A percentile compares a stretch with the other conserved stretches of the same genome.
Conservation (phyloP, 2,113 vertebrate genomes). For the Hyla sarda region DNA sequence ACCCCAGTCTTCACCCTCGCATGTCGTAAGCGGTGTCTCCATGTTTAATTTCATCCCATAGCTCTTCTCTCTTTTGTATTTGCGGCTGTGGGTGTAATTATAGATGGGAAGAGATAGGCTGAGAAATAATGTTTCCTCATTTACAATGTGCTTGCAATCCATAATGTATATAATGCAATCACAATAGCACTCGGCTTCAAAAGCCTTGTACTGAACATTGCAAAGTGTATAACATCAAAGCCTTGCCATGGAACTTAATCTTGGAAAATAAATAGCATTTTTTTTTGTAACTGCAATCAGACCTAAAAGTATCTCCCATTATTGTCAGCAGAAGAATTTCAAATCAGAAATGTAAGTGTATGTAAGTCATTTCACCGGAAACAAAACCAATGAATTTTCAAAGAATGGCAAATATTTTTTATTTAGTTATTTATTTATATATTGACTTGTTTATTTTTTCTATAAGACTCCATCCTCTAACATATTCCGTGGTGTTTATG, state of each 20-base stretch:
- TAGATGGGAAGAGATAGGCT: conserved; percentile 43
- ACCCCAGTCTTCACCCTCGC: not conserved
- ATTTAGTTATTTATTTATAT: too few relatives aligned
- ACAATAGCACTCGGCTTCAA: conserved; percentile 39
- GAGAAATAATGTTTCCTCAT: conserved; percentile 41
- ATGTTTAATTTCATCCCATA: not conserved
- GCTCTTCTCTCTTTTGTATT: conserved; percentile 31
- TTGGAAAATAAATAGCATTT: conserved; percentile 41
- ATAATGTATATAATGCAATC: conserved; percentile 55
- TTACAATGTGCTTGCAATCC: conserved; percentile 41
- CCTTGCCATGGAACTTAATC: conserved; percentile 38
- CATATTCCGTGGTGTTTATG: not conserved
- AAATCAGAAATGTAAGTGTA: conserved; percentile 48
- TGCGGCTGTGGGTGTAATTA: conserved; percentile 37
- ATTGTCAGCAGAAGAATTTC: conserved; percentile 43
- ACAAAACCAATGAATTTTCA: conserved; percentile 18
- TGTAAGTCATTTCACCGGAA: conserved; percentile 18
- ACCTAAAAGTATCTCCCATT: conserved; percentile 54
- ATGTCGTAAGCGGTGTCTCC: not conserved
- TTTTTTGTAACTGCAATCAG: conserved; percentile 51
- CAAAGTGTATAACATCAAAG: conserved; percentile 37
- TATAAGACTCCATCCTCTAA: not conserved
- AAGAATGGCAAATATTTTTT: not conserved
- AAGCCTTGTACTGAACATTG: conserved; percentile 43
- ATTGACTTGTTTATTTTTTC: too few relatives aligned